A percentile compares a stretch with the other conserved stretches of the same genome.
Conservation (phyloP, 2,113 vertebrate species). For the Cyprinodon tularosa region DNA sequence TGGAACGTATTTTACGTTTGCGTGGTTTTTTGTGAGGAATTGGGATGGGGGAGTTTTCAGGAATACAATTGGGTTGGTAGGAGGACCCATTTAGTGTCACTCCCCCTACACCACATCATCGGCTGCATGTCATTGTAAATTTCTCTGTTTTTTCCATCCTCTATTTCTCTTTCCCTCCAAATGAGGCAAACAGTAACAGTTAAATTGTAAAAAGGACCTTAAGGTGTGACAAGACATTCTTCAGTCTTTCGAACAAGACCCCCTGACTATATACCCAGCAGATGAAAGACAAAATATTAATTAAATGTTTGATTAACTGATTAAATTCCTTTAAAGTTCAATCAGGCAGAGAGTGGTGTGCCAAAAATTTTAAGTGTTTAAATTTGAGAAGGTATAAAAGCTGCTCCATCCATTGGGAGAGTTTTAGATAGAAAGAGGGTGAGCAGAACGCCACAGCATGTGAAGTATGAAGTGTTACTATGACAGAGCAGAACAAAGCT, state of each 20-base stretch:
- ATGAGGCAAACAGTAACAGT: constrained; percentile 5
- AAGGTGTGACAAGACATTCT: constrained; percentile 7
- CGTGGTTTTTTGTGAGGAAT: constrained; percentile 53
- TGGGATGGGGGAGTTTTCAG: constrained; percentile 56
- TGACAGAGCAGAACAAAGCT: constrained; percentile 21
- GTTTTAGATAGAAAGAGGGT: constrained; percentile 15
- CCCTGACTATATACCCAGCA: constrained; percentile 1
- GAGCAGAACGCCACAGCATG: constrained; percentile 9
- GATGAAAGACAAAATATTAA: constrained; percentile 17
- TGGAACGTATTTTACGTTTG: constrained; percentile 62
- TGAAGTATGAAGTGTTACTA: constrained; percentile 25
- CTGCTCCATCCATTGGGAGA: constrained; percentile 66
- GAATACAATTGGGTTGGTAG: constrained; percentile 68
- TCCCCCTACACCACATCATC: constrained; percentile 27
- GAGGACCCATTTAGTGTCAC: constrained; percentile 58
- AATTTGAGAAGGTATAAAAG: constrained; percentile 45
- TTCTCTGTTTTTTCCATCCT: constrained; percentile 10
- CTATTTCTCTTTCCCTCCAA: constrained; percentile 3
- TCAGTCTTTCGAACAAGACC: constrained; percentile 9
- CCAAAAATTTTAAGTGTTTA: constrained; percentile 29
- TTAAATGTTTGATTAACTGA: constrained; percentile 26
- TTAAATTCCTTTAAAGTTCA: constrained; percentile 45
- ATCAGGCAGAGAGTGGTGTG: constrained; percentile 37
- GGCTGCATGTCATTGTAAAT: constrained; percentile 20
- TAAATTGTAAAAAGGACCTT: constrained; percentile 13